These are phyloP conservation scores for Lepus europaeus DNA, from an alignment of 2,113 vertebrate species.

Conservation along the genomic window DNA sequence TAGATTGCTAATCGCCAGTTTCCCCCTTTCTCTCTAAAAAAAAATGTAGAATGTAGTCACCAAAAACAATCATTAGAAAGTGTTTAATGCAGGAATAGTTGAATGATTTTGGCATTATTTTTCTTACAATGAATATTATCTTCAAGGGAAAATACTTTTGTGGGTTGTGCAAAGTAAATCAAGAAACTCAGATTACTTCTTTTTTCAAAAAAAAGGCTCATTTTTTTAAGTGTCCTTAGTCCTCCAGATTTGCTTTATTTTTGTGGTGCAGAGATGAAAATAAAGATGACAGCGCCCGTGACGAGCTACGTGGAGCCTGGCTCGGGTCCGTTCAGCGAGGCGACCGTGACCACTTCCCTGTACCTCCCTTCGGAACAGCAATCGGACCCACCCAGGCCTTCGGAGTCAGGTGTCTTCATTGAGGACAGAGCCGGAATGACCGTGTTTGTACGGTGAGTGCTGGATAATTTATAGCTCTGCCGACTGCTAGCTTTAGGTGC, in stretches of 20 bases:
- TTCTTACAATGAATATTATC: background rate
- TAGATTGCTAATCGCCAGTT: background rate
- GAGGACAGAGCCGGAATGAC: conserved; percentile 90
- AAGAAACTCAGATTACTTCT: background rate
- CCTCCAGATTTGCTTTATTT: background rate
- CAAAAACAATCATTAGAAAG: conserved; percentile 5
- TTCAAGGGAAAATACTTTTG: conserved; percentile 13
- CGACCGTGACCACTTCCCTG: conserved; percentile 87
- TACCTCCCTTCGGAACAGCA: conserved; percentile 88
- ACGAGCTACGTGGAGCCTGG: conserved; percentile 88
- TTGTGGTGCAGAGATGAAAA: conserved; percentile 86
- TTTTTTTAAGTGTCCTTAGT: background rate
- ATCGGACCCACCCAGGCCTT: conserved; percentile 86
- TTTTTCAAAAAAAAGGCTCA: background rate
- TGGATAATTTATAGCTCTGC: background rate
- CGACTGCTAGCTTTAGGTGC: background rate
- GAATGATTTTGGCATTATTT: background rate
- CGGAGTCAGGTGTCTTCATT: conserved; percentile 86
- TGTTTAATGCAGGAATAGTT: background rate
- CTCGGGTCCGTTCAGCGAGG: conserved; percentile 84
- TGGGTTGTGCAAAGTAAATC: background rate
- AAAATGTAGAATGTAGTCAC: conserved; percentile 5
- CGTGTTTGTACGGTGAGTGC: conserved; percentile 88
- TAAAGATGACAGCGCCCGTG: conserved; percentile 89
- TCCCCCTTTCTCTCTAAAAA: conserved; percentile 26